A percentile compares a stretch with the other conserved stretches of the same genome.
phyloP scores from a whole-genome alignment of 2,888 invertebrate species.

The Parnassius mnemosyne region DNA sequence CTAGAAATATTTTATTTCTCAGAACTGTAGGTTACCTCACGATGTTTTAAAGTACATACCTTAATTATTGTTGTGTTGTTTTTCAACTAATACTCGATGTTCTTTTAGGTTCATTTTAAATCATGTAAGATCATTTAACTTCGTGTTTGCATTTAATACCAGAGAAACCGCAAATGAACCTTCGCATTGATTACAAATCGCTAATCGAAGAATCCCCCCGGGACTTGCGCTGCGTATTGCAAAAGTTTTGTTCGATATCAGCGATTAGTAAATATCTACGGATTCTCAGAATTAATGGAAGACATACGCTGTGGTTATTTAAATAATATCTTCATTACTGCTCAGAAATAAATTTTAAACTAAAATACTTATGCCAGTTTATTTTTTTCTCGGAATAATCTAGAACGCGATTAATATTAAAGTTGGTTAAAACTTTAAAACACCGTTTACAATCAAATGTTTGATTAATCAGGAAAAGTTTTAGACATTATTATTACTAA shows the following conservation, averaged over 20 bases:
- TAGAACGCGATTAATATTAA: too few species aligned
- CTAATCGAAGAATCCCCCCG: conserved; percentile 63
- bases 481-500: too few species aligned
- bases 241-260: conserved; percentile 55
- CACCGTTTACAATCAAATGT: not conserved
- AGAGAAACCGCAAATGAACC: conserved; percentile 33
- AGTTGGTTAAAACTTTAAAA: too few species aligned
- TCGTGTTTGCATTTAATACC: conserved; percentile 57
- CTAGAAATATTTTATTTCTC: too few species aligned
- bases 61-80: too few species aligned
- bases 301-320: conserved; percentile 44
- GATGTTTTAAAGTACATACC: not conserved
- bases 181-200: conserved; percentile 69
- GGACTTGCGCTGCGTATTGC: conserved; percentile 63
- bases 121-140: conserved; percentile 36
- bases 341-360: not conserved
- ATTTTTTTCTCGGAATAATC: conserved; percentile 1
- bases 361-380: conserved; percentile 7
- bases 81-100: not conserved
- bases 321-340: conserved; percentile 20
- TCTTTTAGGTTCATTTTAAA: conserved; percentile 36
- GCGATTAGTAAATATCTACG: conserved; percentile 58
- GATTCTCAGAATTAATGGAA: conserved; percentile 48
- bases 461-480: conserved; percentile 3
- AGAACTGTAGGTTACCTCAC: not conserved